A percentile compares a stretch with the other conserved stretches of the same genome.
These are phyloP conservation scores for Hemistola chrysoprasaria DNA, from an alignment of 2,888 invertebrate species.

Conservation along the genomic window DNA sequence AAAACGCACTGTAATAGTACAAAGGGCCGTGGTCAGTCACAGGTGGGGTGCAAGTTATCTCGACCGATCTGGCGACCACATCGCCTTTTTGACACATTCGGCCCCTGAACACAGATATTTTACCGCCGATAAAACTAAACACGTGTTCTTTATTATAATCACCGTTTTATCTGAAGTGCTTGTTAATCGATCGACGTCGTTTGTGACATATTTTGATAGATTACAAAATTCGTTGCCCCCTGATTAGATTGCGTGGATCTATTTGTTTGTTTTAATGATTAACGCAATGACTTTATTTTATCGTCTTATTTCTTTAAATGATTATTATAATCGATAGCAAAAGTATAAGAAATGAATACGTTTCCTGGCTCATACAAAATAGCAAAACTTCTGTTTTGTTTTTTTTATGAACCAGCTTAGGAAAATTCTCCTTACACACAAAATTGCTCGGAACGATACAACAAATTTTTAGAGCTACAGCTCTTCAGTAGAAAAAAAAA, in stretches of 20 bases:
- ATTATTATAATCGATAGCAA: neutral
- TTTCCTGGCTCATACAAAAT: no score
- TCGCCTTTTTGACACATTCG: slow-evolving; percentile 67
- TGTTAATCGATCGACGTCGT: slow-evolving; percentile 35
- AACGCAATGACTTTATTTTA: slow-evolving; percentile 11
- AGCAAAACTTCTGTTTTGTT: no score
- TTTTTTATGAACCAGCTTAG: no score
- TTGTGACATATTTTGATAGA: slow-evolving; percentile 40
- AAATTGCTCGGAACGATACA: no score
- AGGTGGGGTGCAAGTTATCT: slow-evolving; percentile 61
- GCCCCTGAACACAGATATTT: slow-evolving; percentile 50
- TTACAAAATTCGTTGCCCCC: slow-evolving; percentile 29
- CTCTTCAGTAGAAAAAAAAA: no score
- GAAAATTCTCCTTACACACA: no score
- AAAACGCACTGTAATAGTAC: slow-evolving; percentile 19
- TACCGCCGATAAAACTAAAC: slow-evolving; percentile 54
- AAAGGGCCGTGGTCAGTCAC: slow-evolving; percentile 36
- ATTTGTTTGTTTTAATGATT: slow-evolving; percentile 22
- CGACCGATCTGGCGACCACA: slow-evolving; percentile 65
- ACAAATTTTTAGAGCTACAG: no score
- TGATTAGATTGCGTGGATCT: slow-evolving; percentile 21
- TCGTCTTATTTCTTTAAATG: neutral
- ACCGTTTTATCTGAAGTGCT: slow-evolving; percentile 50
- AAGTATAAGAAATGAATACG: no score
- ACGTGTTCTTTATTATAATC: slow-evolving; percentile 63